These are phyloP conservation scores for Calliphora vicina DNA, from an alignment of 1,140 invertebrate species.

Conservation along the genomic window DNA sequence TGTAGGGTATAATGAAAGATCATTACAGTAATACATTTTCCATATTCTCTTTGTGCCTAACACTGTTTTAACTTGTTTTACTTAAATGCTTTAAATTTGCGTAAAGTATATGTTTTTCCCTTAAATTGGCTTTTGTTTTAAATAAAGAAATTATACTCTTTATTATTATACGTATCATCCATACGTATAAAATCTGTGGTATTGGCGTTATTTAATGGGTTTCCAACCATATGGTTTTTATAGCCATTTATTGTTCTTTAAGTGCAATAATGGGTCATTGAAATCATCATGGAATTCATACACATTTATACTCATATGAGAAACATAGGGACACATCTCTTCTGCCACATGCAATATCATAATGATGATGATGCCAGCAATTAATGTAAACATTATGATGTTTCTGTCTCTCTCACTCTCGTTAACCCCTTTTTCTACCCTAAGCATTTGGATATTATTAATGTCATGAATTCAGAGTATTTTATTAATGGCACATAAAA, in stretches of 20 bases:
- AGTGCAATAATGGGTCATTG: constrained; percentile 9
- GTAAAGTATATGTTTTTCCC: too few species aligned
- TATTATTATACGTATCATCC: too few species aligned
- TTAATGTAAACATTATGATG: not conserved
- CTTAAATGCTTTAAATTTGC: too few species aligned
- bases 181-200: not conserved
- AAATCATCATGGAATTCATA: not conserved
- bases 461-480: not conserved
- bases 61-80: too few species aligned
- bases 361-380: not conserved
- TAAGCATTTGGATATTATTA: not conserved
- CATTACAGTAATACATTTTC: too few species aligned
- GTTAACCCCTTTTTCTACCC: not conserved
- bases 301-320: not conserved
- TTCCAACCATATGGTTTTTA: not conserved
- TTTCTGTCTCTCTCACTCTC: not conserved
- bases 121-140: too few species aligned
- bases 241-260: constrained; percentile 10
- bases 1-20: too few species aligned
- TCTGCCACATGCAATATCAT: not conserved
- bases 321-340: not conserved
- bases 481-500: too few species aligned
- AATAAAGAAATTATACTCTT: too few species aligned
- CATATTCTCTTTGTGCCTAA: too few species aligned
- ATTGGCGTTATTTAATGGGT: not conserved